These are phyloP conservation scores for Stictocephala bisonia DNA, from an alignment of 2,888 invertebrate species.

Conservation along the genomic window DNA sequence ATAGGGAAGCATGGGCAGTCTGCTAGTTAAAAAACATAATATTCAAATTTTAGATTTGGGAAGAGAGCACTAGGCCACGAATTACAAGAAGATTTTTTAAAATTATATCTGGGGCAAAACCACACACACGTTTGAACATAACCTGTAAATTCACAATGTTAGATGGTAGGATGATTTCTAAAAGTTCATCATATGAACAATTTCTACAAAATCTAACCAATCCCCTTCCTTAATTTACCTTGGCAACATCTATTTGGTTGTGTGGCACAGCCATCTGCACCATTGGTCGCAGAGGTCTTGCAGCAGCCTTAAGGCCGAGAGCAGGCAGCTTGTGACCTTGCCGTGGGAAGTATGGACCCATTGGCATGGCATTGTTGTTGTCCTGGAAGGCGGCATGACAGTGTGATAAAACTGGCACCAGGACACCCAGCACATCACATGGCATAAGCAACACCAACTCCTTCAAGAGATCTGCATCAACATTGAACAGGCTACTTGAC, in stretches of 20 bases:
- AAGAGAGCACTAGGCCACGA: too few species aligned
- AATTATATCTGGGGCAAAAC: too few species aligned
- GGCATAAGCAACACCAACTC: conserved; percentile 84
- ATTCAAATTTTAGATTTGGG: too few species aligned
- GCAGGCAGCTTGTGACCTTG: conserved; percentile 72
- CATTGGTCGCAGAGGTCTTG: conserved; percentile 82
- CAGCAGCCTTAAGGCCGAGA: conserved; percentile 68
- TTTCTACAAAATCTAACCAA: too few species aligned
- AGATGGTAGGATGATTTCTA: too few species aligned
- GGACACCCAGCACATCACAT: conserved; percentile 80
- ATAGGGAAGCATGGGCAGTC: too few species aligned
- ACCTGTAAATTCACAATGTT: too few species aligned
- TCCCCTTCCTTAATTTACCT: conserved; percentile 69
- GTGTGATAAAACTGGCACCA: conserved; percentile 87
- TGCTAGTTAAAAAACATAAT: too few species aligned
- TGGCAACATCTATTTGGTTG: conserved; percentile 76
- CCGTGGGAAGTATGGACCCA: conserved; percentile 82
- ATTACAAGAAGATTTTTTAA: too few species aligned
- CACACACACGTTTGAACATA: too few species aligned
- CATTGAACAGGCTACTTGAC: too few species aligned
- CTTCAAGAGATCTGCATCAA: conserved; percentile 74
- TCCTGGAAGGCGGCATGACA: conserved; percentile 86
- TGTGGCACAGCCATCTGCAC: conserved; percentile 87
- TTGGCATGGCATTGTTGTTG: conserved; percentile 75
- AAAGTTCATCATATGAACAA: too few species aligned